Conservation (phyloP, 2,888 invertebrate genomes). For the Chloroclysta siterata region DNA sequence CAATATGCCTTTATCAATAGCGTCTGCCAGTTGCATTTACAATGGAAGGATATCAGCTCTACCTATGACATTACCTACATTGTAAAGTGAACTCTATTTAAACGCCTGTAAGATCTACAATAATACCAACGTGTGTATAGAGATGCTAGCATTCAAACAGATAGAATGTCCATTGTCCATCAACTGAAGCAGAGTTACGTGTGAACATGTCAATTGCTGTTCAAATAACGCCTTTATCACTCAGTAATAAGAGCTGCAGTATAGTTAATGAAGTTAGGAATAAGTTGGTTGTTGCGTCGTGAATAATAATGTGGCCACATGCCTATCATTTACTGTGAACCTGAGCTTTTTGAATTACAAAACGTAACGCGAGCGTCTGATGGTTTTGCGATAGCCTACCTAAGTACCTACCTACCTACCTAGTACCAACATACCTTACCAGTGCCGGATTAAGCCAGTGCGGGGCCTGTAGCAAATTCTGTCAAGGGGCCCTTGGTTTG, state of each 20-base stretch:
- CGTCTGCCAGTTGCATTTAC: conserved; percentile 51
- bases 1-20: conserved; percentile 45
- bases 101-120: conserved; percentile 37
- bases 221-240: conserved; percentile 40
- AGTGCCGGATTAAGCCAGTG: too few species aligned
- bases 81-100: conserved; percentile 38
- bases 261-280: not conserved
- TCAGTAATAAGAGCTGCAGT: conserved; percentile 7
- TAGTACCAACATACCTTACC: too few species aligned
- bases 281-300: conserved; percentile 49
- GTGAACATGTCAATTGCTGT: conserved; percentile 38
- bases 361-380: conserved; percentile 50
- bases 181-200: conserved; percentile 48
- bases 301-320: conserved; percentile 73
- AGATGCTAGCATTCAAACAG: conserved; percentile 48
- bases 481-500: too few species aligned
- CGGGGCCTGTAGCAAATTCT: too few species aligned
- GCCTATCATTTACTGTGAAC: conserved; percentile 58
- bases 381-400: conserved; percentile 8
- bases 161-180: conserved; percentile 76
- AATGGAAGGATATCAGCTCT: conserved; percentile 52
- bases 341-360: conserved; percentile 58
- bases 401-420: too few species aligned
- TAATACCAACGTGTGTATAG: conserved; percentile 30
- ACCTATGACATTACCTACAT: conserved; percentile 20